A percentile compares a stretch with the other conserved stretches of the same genome.
Evolutionary conservation across 2,888 invertebrate species (phyloP).

Genomic region (Leucania comma): DNA sequence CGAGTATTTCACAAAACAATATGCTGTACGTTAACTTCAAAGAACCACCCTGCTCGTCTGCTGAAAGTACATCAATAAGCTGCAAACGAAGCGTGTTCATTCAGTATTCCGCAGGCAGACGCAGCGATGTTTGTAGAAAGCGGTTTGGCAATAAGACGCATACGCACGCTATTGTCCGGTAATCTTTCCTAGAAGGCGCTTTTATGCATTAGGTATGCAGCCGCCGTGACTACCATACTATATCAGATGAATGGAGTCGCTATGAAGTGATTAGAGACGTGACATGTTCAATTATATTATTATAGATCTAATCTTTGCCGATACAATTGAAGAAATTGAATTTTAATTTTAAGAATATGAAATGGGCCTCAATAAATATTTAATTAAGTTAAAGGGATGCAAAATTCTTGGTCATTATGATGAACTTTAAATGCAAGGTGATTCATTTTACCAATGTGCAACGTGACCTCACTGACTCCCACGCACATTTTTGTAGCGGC

Average conservation of each 20-base stretch:
- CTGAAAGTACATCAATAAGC: conserved; percentile 70
- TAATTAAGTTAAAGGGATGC: conserved; percentile 44
- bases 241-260: conserved; percentile 57
- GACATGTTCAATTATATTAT: conserved; percentile 39
- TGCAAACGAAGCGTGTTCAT: conserved; percentile 69
- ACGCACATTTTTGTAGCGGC: conserved; percentile 69
- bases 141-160: conserved; percentile 88
- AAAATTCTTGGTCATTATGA: conserved; percentile 80
- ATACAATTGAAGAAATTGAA: conserved; percentile 1
- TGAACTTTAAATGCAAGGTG: conserved; percentile 81
- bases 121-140: conserved; percentile 87
- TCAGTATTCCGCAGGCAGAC: conserved; percentile 82
- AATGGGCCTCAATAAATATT: neutral
- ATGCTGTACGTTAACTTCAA: conserved; percentile 47
- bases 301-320: conserved; percentile 25
- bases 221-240: conserved; percentile 81
- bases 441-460: conserved; percentile 75
- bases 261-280: conserved; percentile 58
- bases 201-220: conserved; percentile 82
- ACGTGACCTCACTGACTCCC: conserved; percentile 76
- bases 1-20: conserved; percentile 33
- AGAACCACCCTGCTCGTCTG: conserved; percentile 29
- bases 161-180: conserved; percentile 87
- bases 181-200: conserved; percentile 88
- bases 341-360: neutral